Base-by-base conservation (phyloP, 2,888 invertebrate genomes). In the Malachius bipustulatus region DNA sequence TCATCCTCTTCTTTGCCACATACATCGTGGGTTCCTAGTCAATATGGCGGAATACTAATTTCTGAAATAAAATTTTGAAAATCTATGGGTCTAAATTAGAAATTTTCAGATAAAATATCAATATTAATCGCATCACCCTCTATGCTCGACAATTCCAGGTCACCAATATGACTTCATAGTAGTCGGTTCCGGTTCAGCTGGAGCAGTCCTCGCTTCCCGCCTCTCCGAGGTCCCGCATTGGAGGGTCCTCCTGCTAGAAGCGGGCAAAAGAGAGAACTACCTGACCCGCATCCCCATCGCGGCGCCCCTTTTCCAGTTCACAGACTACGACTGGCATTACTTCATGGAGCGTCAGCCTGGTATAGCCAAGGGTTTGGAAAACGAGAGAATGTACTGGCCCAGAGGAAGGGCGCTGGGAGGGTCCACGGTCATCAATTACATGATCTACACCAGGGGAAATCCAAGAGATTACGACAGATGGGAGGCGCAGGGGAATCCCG, bases 321-420 rank as follows among this genome's bases (percentile, higher is more conserved):
- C 60, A 13, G 52, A 56, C 3, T 56, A 62, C 37, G 62, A 65
- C 44, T 65, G 65, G 65, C 52, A 56, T 6, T 65, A 60, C 51
- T 54, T 54, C 30, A 61, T 61, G 10, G 62, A 62, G 41, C 58
- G 56, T 11, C 43, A 50, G 30, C 40, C 39, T 1, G 36, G 42
- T 3, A 30, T 40, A 10, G 47, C 41, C 27, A 16, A 34, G 27
- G 43, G 43, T 75, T 14, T 45, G 14, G 37, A 35, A 26, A 35
- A 41, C 6, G 34, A 45, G 12, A 34, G 39, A 30, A 44, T 49
- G 37, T 34, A 46, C 19, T 66, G 69, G 67, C 68, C 71, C 0
- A 52, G 67, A 16, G 75, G 75, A 0, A 70, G 67, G 50, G 70
- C 68, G 3, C 46, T 72, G 42, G 76, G 76, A 1, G 75, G 75